Evolutionary conservation across 2,888 invertebrate genomes (phyloP), one percentile per base, ranked within the genome.

Genomic region (Scotopteryx bipunctaria): DNA sequence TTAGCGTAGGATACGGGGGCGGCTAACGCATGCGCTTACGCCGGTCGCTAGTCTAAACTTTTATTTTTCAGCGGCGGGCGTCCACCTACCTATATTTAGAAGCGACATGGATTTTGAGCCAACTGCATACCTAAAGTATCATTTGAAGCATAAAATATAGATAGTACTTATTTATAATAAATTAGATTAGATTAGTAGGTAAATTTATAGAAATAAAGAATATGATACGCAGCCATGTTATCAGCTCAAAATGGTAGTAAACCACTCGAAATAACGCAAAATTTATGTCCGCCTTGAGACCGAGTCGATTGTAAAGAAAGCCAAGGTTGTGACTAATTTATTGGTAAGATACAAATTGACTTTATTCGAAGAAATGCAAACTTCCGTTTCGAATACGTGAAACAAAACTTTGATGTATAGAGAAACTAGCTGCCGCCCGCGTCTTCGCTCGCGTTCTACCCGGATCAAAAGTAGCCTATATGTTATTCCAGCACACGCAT

Each of bases 1-100:
- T 65, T 60, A 72, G 80, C 75, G 70, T 73, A 76, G 77, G 75
- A 78, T 71, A 76, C 76, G 78, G 67, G 73, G 79, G 78, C 75
- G 78, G 67, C 27, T 58, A 59, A 60, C 63, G 72, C 63, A 64
- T 63, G 73, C 80, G 79, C 81, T 73, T 75, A 76, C 77, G 72
- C 56, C 54, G 48, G 53, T 61, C 57, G 57, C 53, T 59, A 69
- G 69, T 73, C 68, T n/a, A 70, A 74, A 74, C 52, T 69, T 73
- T 62, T 73, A 11, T 58, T 76, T 73, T 76, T 73, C 67, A 69
- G 69, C 62, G 37, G 52, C 40, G 68, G 61, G n/a, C n/a, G n/a
- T n/a, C n/a, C n/a, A n/a, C n/a, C n/a, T n/a, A n/a, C n/a, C n/a
- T 78, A 76, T 64, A 67, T 69, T 64, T 78, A 77, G 77, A 76